Evolutionary conservation across 2,797 vertebrate genomes (phyloP).

Genomic region (Leucoraja ocellata): DNA sequence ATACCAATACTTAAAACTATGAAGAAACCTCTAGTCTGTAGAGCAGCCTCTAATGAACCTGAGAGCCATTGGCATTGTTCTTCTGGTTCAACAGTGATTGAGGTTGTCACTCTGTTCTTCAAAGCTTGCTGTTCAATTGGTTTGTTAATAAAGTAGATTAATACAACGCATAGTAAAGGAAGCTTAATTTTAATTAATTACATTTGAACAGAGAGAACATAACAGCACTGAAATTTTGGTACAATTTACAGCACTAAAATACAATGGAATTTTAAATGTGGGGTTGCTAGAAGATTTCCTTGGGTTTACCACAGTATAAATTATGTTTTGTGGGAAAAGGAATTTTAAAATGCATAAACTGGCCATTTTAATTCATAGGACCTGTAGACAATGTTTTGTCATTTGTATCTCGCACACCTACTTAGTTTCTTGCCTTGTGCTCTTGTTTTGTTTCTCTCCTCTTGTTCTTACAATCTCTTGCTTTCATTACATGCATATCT

Average conservation of each 20-base stretch:
- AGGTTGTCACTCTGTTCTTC: background rate
- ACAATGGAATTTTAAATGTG: background rate
- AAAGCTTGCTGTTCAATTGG: background rate
- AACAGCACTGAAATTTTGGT: background rate
- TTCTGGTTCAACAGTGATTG: background rate
- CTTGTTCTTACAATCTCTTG: no score
- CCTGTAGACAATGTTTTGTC: no score
- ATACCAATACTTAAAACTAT: no score
- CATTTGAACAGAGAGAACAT: background rate
- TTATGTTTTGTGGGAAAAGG: background rate
- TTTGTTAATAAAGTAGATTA: background rate
- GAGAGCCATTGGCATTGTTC: no score
- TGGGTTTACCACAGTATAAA: background rate
- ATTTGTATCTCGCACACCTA: no score
- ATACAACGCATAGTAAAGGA: background rate
- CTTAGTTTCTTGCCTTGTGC: no score
- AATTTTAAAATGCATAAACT: background rate
- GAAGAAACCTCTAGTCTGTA: no score
- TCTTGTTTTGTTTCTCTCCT: no score
- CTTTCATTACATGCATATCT: no score
- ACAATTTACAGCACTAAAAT: background rate
- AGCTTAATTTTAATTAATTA: background rate
- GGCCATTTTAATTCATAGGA: background rate
- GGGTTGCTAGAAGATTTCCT: background rate
- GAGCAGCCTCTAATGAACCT: no score